Evolutionary conservation across 2,113 vertebrate species (phyloP).

Genomic region (Parotia lawesii): DNA sequence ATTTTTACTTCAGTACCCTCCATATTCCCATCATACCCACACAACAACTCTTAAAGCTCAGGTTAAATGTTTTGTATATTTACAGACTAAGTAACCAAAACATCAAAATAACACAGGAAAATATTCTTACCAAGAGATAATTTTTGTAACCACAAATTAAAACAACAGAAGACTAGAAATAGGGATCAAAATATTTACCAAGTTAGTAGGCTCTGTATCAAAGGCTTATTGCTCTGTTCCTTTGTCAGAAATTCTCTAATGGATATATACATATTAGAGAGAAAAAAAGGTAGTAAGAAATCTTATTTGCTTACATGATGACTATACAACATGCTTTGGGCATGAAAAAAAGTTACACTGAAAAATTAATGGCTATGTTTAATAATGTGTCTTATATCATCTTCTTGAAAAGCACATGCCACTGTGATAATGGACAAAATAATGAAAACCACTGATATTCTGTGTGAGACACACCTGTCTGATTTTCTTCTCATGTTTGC

Average conservation of each 20-base stretch:
- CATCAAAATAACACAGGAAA: background rate
- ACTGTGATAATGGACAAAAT: background rate
- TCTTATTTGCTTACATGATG: background rate
- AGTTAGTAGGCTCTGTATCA: background rate
- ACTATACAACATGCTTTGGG: background rate
- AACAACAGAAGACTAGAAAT: background rate
- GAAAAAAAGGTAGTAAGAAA: background rate
- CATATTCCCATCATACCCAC: background rate
- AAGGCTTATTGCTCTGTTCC: background rate
- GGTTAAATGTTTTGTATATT: background rate
- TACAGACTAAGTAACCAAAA: background rate
- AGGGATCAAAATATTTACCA: background rate
- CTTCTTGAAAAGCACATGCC: background rate
- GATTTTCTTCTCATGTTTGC: background rate
- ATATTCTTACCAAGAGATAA: background rate
- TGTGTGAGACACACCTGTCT: background rate
- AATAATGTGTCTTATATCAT: background rate
- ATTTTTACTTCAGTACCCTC: background rate
- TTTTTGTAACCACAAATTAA: background rate
- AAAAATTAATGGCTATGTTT: background rate
- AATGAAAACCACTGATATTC: background rate
- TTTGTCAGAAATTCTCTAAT: background rate
- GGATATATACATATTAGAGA: background rate
- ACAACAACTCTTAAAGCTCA: background rate
- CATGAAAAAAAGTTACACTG: background rate